phyloP scores from a whole-genome alignment of 2,888 invertebrate species.

The Lottia gigantea region DNA sequence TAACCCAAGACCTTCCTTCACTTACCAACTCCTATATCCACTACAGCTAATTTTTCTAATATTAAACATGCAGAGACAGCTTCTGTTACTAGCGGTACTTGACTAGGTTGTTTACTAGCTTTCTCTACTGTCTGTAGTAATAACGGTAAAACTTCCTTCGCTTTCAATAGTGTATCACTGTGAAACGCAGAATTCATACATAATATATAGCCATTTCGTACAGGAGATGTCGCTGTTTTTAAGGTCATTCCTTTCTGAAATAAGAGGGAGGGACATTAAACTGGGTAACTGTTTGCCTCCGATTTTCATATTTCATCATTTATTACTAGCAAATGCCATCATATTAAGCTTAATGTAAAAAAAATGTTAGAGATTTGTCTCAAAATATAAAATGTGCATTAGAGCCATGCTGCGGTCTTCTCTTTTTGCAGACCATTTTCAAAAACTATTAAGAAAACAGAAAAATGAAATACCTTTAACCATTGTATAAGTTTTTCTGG shows the following conservation, averaged over 20 bases:
- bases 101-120: conserved; percentile 79
- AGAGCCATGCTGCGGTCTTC: too few relatives aligned
- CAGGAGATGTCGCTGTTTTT: conserved; percentile 82
- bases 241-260: conserved; percentile 77
- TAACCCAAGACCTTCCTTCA: too few relatives aligned
- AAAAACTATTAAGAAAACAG: too few relatives aligned
- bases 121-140: conserved; percentile 80
- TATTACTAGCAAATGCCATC: too few relatives aligned
- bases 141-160: conserved; percentile 72
- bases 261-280: too few relatives aligned
- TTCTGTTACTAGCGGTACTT: conserved; percentile 77
- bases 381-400: too few relatives aligned
- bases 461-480: conserved; percentile 68
- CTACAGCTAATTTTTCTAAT: conserved; percentile 75
- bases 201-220: conserved; percentile 83
- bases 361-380: too few relatives aligned
- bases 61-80: conserved; percentile 79
- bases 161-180: conserved; percentile 62
- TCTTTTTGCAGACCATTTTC: too few relatives aligned
- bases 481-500: conserved; percentile 76
- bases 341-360: too few relatives aligned
- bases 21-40: conserved; percentile 65
- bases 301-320: too few relatives aligned
- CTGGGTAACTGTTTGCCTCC: too few relatives aligned
- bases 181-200: conserved; percentile 79